Evolutionary conservation across 1,140 invertebrate species (phyloP), one percentile per base, ranked within the genome.

Genomic region (Geopemphigus sp.): DNA sequence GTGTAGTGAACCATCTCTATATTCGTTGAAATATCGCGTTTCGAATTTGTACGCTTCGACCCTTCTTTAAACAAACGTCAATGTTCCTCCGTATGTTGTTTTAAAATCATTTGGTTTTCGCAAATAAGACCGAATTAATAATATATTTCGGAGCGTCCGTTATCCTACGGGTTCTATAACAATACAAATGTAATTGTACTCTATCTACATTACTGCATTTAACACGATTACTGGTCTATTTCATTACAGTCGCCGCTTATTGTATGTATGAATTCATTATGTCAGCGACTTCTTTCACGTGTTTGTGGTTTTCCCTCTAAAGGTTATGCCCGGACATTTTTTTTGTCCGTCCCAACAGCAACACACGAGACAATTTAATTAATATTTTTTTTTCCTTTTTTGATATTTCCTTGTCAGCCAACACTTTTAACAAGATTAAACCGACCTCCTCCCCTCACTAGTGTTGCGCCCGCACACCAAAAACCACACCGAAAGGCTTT

Each of bases 281-380:
- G 63, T 45, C 63, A 45, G n/a, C 39, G 22, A 66, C 19, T 26
- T 66, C 32, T 45, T 66, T 66, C 63, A 45, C 63, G 63, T 22
- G n/a, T 70, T 70, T 50, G 45, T 50, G 66, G 45, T 70, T 70
- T 50, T 50, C 66, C 22, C 22, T 47, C 15, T 10, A 70, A 70
- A 70, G 66, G 63, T 14, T 26, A 45, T 14, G 63, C 15, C 17
- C 45, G 39, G 64, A 50, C 24, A 47, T 24, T 68, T 14, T 68
- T 70, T 68, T 68, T 45, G 6, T 12, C 24, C 22, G 6, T 57
- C 10, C 24, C 24, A 12, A 19, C 15, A 22, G n/a, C 54, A 22
- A 57, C 32, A 24, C 72, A 45, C 53, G 47, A 53, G n/a, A 78
- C 39, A 78, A 78, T 78, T 61, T 61, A 78, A 78, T 78, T 78